phyloP scores from a whole-genome alignment of 2,888 invertebrate species.

The Sarcophaga caerulescens region DNA sequence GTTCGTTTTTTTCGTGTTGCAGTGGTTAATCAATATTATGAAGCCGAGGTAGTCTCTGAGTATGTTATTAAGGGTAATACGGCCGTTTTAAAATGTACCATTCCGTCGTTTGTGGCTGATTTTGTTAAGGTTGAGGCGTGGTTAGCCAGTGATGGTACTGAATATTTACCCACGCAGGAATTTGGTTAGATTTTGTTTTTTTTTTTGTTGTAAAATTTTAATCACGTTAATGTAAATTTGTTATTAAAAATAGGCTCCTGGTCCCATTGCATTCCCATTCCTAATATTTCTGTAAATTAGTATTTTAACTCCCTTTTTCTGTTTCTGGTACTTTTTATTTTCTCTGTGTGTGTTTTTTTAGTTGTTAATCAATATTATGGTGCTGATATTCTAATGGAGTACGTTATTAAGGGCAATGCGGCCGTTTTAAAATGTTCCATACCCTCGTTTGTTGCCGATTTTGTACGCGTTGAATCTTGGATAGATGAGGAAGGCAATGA shows the following conservation, averaged over 20 bases:
- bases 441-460: conserved; percentile 88
- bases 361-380: conserved; percentile 88
- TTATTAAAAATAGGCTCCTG: background rate
- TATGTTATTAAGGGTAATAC: conserved; percentile 94
- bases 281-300: background rate
- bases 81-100: conserved; percentile 93
- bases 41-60: conserved; percentile 93
- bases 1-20: conserved; percentile 71
- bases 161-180: conserved; percentile 86
- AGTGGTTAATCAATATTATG: conserved; percentile 95
- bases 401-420: conserved; percentile 88
- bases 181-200: conserved; percentile 83
- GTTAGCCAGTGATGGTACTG: conserved; percentile 86
- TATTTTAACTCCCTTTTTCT: conserved; percentile 4
- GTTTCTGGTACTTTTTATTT: conserved; percentile 33
- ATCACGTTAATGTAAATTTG: background rate
- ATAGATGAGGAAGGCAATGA: conserved; percentile 85
- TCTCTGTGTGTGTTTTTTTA: conserved; percentile 75
- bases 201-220: background rate
- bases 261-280: background rate
- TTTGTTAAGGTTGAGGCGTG: conserved; percentile 94
- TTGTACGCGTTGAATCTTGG: conserved; percentile 87
- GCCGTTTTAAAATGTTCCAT: conserved; percentile 88
- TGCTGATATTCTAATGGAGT: conserved; percentile 88
- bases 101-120: conserved; percentile 94